phyloP scores from a whole-genome alignment of 2,888 invertebrate genomes.

The Lapara coniferarum region DNA sequence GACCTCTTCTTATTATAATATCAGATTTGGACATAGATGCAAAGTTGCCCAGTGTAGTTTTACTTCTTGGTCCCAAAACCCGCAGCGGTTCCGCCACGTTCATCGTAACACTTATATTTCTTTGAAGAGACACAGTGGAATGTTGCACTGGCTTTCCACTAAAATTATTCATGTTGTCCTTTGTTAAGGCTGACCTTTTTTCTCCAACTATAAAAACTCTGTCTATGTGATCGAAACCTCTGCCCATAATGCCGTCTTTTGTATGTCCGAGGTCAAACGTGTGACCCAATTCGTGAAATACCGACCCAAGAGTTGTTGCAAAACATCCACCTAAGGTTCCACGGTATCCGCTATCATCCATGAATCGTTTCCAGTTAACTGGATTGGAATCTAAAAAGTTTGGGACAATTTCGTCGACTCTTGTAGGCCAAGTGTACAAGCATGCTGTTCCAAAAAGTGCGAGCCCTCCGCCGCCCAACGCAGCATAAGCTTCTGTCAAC shows the following conservation, averaged over 20 bases:
- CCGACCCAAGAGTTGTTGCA: constrained; percentile 95
- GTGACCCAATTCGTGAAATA: constrained; percentile 96
- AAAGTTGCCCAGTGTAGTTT: constrained; percentile 80
- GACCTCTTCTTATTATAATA: constrained; percentile 73
- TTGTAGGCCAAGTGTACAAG: constrained; percentile 94
- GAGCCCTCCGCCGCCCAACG: constrained; percentile 95
- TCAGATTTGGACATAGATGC: constrained; percentile 76
- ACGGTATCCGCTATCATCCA: constrained; percentile 97
- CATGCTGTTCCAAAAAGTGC: constrained; percentile 96
- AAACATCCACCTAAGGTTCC: constrained; percentile 94
- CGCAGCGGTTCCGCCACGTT: constrained; percentile 83
- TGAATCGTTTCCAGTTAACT: constrained; percentile 88
- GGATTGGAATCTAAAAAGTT: constrained; percentile 78
- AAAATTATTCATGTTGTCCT: constrained; percentile 84
- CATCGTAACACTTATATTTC: constrained; percentile 85
- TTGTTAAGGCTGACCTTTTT: constrained; percentile 68
- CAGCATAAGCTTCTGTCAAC: constrained; percentile 92
- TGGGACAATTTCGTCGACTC: constrained; percentile 86
- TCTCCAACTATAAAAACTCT: constrained; percentile 88
- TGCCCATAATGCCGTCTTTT: constrained; percentile 95
- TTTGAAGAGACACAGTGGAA: constrained; percentile 84
- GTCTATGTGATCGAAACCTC: constrained; percentile 93
- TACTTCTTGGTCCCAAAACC: constrained; percentile 79
- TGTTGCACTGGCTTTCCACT: constrained; percentile 85
- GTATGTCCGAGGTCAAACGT: constrained; percentile 97